Evolutionary conservation across 2,888 invertebrate genomes (phyloP), one percentile per base, ranked within the genome.

Genomic region (Scrobipalpa costella): DNA sequence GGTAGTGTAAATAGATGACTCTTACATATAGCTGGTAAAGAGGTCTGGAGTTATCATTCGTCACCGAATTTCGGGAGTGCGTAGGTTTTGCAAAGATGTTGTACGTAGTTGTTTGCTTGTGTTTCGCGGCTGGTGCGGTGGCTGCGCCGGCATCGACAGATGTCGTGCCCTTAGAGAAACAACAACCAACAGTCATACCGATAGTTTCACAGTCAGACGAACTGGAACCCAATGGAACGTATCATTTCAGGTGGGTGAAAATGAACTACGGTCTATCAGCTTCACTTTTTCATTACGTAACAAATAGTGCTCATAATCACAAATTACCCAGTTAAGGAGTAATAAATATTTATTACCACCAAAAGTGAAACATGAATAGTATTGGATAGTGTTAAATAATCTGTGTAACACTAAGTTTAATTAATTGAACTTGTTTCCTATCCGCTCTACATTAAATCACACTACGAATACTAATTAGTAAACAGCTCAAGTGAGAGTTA

Each of bases 131-230:
- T 63, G 77, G 73, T 64, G 80, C 78, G 7, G 60, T 75, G n/a
- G 80, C 82, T 7, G 86, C 88, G 27, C 78, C 80, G 34, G 76
- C 83, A 17, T 73, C 83, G 2, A 74, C 77, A 0, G 76, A 80
- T 59, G 79, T 83, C 49, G 79, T 83, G 34, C 84, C 88, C 5
- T 69, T 79, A 55, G 88, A 86, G 67, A 81, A 80, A 63, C 80
- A 81, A 67, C 85, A 83, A 64, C 84, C 84, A 7, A 84, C 84
- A 63, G 87, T 89, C 52, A 89, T 93, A 65, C 92, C 92, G 1
- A 93, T 93, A 64, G 70, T 93, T 62, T 82, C 88, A 21, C 91
- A 92, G 65, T 92, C 92, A 33, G 92, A 90, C 61, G 90, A 91
- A 68, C 77, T 92, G 47, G 92, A 92, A 67, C 75, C 86, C 1